Conservation (phyloP, 2,888 invertebrate species). For the Phymatocera aterrima region DNA sequence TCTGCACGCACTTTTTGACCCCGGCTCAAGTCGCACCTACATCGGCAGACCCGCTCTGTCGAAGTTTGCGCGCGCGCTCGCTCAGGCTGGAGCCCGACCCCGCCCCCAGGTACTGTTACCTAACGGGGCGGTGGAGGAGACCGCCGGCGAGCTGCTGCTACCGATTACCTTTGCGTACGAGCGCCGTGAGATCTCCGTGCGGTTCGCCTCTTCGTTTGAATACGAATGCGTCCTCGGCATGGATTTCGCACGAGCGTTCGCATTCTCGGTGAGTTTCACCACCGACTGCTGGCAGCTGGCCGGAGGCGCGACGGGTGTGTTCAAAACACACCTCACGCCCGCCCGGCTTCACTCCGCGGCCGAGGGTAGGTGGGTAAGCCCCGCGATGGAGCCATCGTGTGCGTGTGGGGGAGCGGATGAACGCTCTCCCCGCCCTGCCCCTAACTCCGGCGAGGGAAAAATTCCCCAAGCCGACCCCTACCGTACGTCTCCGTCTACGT, state of each 20-base stretch:
- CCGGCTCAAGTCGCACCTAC: neutral
- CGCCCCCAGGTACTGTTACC: neutral
- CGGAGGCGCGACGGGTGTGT: neutral
- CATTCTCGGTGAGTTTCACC: neutral
- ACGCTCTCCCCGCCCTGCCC: no score
- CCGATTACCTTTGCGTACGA: neutral
- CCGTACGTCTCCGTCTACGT: no score
- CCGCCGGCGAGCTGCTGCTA: neutral
- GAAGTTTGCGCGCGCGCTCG: neutral
- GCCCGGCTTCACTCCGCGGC: no score
- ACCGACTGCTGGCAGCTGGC: neutral
- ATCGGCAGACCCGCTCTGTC: neutral
- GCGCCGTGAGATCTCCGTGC: neutral
- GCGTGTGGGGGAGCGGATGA: no score
- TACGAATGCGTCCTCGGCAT: slow-evolving; percentile 38
- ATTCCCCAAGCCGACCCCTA: no score
- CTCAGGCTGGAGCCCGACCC: neutral
- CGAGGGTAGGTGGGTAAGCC: no score
- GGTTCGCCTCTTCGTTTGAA: neutral
- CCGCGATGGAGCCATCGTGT: no score
- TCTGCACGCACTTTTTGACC: neutral
- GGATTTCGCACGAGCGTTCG: slow-evolving; percentile 33
- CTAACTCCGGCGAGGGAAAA: no score
- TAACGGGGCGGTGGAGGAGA: neutral
- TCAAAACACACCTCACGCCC: no score